Percentiles rank a stretch among this genome's conserved stretches.
Evolutionary conservation across 1,140 invertebrate genomes (phyloP).

Genomic region (Zophobas morio): DNA sequence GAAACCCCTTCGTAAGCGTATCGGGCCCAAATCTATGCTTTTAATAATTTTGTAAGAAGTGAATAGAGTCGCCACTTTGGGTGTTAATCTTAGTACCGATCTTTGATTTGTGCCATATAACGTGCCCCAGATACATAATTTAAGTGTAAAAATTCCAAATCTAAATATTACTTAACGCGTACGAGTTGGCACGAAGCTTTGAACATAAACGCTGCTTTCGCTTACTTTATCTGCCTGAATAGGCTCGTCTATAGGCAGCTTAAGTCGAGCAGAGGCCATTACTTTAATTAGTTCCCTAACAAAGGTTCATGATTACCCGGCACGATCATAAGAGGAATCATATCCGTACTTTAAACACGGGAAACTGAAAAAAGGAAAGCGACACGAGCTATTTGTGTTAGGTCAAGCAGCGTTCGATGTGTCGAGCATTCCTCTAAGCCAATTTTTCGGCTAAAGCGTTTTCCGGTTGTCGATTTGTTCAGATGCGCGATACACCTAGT

Average conservation of each 20-base stretch:
- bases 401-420: background rate
- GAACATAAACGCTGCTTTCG: no score
- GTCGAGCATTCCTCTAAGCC: background rate
- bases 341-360: no score
- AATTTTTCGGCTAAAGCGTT: background rate
- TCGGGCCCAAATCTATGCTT: conserved; percentile 9
- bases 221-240: no score
- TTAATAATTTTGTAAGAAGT: conserved; percentile 8
- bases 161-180: background rate
- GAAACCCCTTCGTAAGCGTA: conserved; percentile 8
- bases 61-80: conserved; percentile 27
- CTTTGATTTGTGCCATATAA: conserved; percentile 7
- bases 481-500: background rate
- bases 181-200: no score
- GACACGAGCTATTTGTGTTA: no score
- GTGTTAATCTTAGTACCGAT: background rate
- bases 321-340: no score
- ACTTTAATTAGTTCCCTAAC: no score
- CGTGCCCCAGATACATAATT: conserved; percentile 3
- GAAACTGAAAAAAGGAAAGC: no score
- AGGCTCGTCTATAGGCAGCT: no score
- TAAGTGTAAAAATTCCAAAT: background rate
- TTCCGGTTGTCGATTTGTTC: background rate
- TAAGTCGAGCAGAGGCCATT: no score
- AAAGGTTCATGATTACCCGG: no score